These are phyloP conservation scores for Ceratothoa steindachneri DNA, from an alignment of 2,888 invertebrate species.

Conservation along the genomic window DNA sequence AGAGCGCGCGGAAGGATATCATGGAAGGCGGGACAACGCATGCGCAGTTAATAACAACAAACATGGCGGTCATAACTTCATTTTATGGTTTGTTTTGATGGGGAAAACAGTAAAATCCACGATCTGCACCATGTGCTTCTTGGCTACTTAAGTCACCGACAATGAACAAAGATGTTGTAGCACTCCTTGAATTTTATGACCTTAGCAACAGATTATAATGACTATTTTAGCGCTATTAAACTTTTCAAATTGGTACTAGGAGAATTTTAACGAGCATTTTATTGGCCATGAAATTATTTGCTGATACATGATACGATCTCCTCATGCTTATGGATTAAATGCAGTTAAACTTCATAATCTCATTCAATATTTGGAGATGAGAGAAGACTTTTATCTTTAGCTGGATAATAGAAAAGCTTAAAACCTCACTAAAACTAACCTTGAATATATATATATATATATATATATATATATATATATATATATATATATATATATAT, in stretches of 20 bases:
- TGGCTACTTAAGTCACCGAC: constrained; percentile 17
- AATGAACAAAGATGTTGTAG: constrained; percentile 1
- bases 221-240: constrained; percentile 10
- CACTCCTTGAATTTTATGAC: constrained; percentile 10
- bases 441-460: too few species aligned
- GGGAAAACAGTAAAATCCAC: constrained; percentile 45
- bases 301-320: constrained; percentile 1
- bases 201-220: constrained; percentile 15
- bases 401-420: too few species aligned
- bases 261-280: constrained; percentile 12
- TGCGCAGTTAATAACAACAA: constrained; percentile 31
- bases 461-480: too few species aligned
- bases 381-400: too few species aligned
- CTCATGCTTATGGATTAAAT: neutral
- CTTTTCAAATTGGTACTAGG: constrained; percentile 11
- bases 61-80: constrained; percentile 47
- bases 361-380: too few species aligned
- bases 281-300: neutral
- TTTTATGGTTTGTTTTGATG: constrained; percentile 46
- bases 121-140: constrained; percentile 41
- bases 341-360: neutral
- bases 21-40: constrained; percentile 33
- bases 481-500: neutral
- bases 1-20: constrained; percentile 34
- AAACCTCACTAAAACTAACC: too few species aligned